Evolutionary conservation across 1,140 invertebrate species (phyloP).

Genomic region (Drosophila simulans): DNA sequence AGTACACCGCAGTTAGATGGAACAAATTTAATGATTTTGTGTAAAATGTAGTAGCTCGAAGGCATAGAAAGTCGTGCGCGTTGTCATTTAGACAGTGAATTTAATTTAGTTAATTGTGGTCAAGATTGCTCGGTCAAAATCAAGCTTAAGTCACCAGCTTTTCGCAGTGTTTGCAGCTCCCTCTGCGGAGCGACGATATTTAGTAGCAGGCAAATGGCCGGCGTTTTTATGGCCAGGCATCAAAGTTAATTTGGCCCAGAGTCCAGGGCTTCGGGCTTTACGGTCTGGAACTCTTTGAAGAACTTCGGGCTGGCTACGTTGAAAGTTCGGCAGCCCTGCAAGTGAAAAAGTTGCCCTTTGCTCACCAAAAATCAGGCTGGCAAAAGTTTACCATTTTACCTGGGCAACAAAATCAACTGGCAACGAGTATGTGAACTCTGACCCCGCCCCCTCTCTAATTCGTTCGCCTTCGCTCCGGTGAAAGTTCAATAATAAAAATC

Average conservation of each 20-base stretch:
- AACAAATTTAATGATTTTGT: no score
- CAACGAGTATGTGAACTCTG: constrained; percentile 20
- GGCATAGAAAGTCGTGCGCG: no score
- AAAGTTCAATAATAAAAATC: constrained; percentile 77
- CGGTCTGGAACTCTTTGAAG: constrained; percentile 32
- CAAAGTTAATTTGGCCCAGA: constrained; percentile 60
- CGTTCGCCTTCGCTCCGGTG: constrained; percentile 1
- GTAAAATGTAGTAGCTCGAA: no score
- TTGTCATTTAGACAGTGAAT: no score
- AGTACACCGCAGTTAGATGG: background rate
- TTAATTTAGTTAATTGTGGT: no score
- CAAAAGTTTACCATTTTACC: constrained; percentile 43
- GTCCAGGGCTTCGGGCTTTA: constrained; percentile 34
- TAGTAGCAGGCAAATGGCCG: constrained; percentile 36
- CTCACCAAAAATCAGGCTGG: no score
- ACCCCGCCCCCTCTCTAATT: no score
- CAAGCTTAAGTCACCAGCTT: background rate
- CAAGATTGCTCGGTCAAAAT: no score
- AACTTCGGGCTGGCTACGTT: background rate
- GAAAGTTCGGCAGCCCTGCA: constrained; percentile 21
- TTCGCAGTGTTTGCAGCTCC: background rate
- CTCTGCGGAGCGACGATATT: constrained; percentile 16
- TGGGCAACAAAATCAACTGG: constrained; percentile 36
- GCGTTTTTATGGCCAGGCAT: constrained; percentile 46
- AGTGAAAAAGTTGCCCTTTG: constrained; percentile 20